Conservation (phyloP, 2,797 vertebrate species). For the Tragopan temminckii region DNA sequence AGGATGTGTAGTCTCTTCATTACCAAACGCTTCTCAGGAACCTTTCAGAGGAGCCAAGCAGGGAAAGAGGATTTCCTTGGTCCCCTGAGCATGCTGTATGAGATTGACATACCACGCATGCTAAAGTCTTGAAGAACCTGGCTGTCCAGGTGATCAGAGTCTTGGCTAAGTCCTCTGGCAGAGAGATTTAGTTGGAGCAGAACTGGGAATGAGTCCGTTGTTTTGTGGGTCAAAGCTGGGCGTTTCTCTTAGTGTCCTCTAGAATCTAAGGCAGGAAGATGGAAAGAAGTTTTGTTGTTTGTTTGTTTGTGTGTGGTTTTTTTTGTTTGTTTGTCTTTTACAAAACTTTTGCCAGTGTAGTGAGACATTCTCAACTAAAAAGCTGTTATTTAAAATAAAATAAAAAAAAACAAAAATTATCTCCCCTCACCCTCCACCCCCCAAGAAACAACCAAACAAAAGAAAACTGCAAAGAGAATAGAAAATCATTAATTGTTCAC, state of each 20-base stretch:
- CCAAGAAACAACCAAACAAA: not conserved
- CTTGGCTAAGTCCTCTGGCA: not conserved
- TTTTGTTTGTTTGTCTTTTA: not conserved
- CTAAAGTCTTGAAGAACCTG: not conserved
- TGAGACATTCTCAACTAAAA: not conserved
- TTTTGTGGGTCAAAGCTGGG: not conserved
- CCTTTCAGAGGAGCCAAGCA: not conserved
- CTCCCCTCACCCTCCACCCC: not conserved
- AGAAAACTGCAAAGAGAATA: not conserved
- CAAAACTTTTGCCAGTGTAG: not conserved
- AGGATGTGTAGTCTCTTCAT: not conserved
- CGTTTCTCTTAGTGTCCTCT: not conserved
- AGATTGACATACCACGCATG: fast-evolving
- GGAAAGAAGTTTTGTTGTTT: not conserved
- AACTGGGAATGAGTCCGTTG: not conserved
- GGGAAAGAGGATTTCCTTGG: not conserved
- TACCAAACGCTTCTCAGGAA: not conserved
- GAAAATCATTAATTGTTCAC: not conserved
- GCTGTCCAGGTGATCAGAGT: not conserved
- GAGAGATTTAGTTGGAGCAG: not conserved
- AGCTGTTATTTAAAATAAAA: fast-evolving
- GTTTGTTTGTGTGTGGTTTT: not conserved
- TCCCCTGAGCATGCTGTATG: not conserved
- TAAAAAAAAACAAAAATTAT: not conserved
- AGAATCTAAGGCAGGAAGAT: not conserved